A percentile compares a stretch with the other conserved stretches of the same genome.
Conservation (phyloP, 2,797 vertebrate species). For the Poeciliopsis paucimaculata region DNA sequence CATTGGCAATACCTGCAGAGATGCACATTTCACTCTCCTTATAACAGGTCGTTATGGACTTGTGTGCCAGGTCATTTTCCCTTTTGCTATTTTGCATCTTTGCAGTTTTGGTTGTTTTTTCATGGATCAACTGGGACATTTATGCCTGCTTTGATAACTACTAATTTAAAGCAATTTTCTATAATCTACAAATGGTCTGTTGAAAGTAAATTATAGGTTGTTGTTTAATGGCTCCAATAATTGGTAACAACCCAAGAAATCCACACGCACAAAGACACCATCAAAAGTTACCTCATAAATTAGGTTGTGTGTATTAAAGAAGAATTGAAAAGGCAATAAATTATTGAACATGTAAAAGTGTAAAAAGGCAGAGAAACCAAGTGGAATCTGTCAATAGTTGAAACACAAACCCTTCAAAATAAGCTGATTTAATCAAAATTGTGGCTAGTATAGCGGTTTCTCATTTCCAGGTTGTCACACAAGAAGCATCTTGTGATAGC, state of each 20-base stretch:
- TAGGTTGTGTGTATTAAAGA: background rate
- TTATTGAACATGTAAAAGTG: background rate
- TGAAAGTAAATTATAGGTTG: background rate
- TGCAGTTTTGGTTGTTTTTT: background rate
- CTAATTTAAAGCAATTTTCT: background rate
- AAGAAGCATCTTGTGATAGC: background rate
- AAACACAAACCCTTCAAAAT: background rate
- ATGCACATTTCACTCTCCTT: background rate
- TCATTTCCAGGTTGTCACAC: background rate
- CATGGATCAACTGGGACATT: background rate
- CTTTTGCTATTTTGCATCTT: background rate
- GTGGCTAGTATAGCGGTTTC: background rate
- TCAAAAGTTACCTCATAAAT: background rate
- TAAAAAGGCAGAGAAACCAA: background rate
- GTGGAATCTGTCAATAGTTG: background rate
- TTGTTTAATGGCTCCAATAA: background rate
- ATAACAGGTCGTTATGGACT: background rate
- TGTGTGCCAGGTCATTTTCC: background rate
- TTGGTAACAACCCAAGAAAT: background rate
- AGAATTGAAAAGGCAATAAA: background rate
- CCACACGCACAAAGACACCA: background rate
- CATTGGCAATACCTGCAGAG: background rate
- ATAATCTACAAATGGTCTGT: background rate
- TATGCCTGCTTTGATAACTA: background rate
- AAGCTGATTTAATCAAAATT: background rate